phyloP scores from a whole-genome alignment of 2,113 vertebrate genomes.

The Budorcas taxicolor region DNA sequence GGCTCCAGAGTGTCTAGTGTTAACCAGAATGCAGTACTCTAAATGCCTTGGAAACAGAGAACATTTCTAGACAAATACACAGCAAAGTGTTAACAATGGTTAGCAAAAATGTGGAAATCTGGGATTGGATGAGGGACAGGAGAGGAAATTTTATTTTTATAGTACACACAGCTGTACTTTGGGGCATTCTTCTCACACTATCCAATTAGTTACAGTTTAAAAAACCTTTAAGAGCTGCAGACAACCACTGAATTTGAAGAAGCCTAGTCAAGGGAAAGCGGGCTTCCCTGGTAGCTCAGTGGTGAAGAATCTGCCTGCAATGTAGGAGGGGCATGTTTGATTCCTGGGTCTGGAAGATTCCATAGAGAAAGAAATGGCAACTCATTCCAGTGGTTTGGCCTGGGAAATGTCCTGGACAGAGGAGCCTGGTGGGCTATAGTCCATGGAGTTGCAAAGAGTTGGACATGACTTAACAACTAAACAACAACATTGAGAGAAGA shows the following conservation, averaged over 20 bases:
- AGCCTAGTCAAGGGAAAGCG: background rate
- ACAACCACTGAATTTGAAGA: background rate
- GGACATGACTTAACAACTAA: background rate
- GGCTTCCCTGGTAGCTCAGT: background rate
- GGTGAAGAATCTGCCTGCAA: background rate
- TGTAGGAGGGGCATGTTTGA: background rate
- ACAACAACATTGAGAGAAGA: background rate
- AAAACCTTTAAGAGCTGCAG: background rate
- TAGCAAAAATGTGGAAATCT: background rate
- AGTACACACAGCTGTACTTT: background rate
- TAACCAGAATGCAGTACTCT: background rate
- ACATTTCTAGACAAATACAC: background rate
- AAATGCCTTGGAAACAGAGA: background rate
- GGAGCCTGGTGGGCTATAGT: background rate
- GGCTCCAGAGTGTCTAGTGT: background rate
- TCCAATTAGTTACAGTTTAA: background rate
- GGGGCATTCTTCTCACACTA: background rate
- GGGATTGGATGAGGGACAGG: background rate
- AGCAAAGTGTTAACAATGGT: background rate
- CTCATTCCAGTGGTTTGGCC: background rate
- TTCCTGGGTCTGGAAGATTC: background rate
- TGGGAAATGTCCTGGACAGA: background rate
- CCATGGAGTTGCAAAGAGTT: background rate
- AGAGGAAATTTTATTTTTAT: background rate
- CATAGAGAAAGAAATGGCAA: background rate